phyloP scores from a whole-genome alignment of 1,140 invertebrate genomes.

The Charaxes varanes region DNA sequence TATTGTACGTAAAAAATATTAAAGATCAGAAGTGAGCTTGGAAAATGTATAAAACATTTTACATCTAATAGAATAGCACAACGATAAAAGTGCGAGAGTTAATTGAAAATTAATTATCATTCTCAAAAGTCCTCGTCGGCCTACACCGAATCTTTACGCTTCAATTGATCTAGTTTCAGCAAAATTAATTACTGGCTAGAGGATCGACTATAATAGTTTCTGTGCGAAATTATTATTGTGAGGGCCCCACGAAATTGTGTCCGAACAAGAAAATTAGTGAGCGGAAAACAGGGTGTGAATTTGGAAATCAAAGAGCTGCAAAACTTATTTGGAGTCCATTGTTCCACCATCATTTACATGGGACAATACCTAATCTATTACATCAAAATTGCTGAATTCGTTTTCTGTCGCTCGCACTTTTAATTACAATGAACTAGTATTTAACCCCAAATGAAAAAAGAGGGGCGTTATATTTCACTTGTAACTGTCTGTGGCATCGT shows the following conservation, averaged over 20 bases:
- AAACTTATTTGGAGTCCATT: slow-evolving; percentile 54
- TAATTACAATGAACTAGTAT: too few species aligned
- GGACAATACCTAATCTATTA: slow-evolving; percentile 49
- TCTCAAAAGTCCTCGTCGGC: slow-evolving; percentile 48
- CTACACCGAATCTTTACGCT: slow-evolving; percentile 64
- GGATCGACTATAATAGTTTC: slow-evolving; percentile 71
- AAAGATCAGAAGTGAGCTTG: too few species aligned
- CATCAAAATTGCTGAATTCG: slow-evolving; percentile 40
- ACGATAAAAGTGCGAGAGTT: slow-evolving; percentile 38
- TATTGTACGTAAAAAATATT: too few species aligned
- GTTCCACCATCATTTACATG: slow-evolving; percentile 57
- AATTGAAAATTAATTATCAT: slow-evolving; percentile 59
- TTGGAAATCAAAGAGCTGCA: slow-evolving; percentile 60
- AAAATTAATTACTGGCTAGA: slow-evolving; percentile 69
- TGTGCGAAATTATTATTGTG: slow-evolving; percentile 67
- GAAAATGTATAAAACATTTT: too few species aligned
- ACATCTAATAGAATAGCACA: neutral
- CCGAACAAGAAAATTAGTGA: slow-evolving; percentile 73
- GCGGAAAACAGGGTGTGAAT: slow-evolving; percentile 71
- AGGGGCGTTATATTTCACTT: too few species aligned
- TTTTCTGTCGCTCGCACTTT: neutral
- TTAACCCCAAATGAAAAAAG: too few species aligned
- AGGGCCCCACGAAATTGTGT: slow-evolving; percentile 65
- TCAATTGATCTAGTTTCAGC: slow-evolving; percentile 69
- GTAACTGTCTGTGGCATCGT: too few species aligned